Base-by-base conservation (phyloP, 1,140 invertebrate genomes). In the Pseudomyrmex gracilis region DNA sequence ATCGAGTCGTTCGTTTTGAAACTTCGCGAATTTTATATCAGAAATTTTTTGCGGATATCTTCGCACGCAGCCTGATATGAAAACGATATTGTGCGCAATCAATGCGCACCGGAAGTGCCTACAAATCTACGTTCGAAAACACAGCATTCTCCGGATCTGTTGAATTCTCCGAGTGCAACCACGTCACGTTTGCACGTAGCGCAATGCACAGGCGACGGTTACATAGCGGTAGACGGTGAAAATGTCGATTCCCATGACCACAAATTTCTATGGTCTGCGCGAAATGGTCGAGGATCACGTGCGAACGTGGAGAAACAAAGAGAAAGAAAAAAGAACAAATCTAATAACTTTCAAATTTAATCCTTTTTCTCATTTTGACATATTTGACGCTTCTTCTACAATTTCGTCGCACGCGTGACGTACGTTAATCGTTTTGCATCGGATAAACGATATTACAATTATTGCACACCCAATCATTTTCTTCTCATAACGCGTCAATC, bases 131-230 rank as follows among this genome's bases (percentile, higher is more conserved):
- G 15, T 60, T 5, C 9, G 17, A 64, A 76, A 76, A 64, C 17
- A 20, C 57, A 8, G 61, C 10, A n/a, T 49, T 47, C 24, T 57
- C 17, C 20, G 12, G 13, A 74, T 63, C 58, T 22, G 45, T 9
- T 51, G 58, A 63, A 74, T 64, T 74, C 22, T 49, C 13, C 45
- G n/a, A 51, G 34, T 76, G n/a, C 47, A 76, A 76, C n/a, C 58
- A 34, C 20, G n/a, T 76, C 73, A 74, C 20, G 45, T 66, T 76
- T 51, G 58, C 20, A 34, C n/a, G 13, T 15, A n/a, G 12, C 64
- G 45, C 45, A 34, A 73, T 58, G 45, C 34, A 15, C 53, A 17
- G 20, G 24, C 53, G 4, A 60, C 3, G 2, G 2, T 1, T 61
- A 61, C 15, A n/a, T 24, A 45, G 20, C 13, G 24, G 15, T 73